Percentiles rank a stretch among this genome's conserved stretches.
These are phyloP conservation scores for Chelon labrosus DNA, from an alignment of 2,797 vertebrate species.

Conservation along the genomic window DNA sequence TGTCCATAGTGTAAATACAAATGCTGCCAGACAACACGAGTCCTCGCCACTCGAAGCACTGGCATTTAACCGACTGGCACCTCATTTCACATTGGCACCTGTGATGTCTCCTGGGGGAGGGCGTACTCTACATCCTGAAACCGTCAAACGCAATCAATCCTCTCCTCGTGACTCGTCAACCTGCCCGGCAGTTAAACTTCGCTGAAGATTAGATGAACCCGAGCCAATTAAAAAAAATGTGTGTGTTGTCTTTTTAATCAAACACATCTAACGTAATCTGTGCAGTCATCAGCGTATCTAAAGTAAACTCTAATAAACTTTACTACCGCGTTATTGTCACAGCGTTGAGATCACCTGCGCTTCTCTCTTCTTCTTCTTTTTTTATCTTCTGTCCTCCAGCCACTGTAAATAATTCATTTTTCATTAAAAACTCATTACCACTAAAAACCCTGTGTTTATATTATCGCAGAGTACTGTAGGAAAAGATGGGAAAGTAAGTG, in stretches of 20 bases:
- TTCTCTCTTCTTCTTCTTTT: slow-evolving; percentile 50
- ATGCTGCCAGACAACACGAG: slow-evolving; percentile 25
- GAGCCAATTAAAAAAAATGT: slow-evolving; percentile 25
- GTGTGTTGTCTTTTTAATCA: neutral
- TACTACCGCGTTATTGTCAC: slow-evolving; percentile 41
- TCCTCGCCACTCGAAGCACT: slow-evolving; percentile 22
- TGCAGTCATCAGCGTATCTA: slow-evolving; percentile 23
- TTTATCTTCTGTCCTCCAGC: slow-evolving; percentile 68
- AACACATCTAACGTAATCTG: slow-evolving; percentile 18
- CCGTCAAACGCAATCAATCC: slow-evolving; percentile 41
- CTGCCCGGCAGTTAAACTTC: slow-evolving; percentile 37
- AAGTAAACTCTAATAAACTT: slow-evolving; percentile 65
- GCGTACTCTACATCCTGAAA: slow-evolving; percentile 23
- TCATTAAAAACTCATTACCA: slow-evolving; percentile 86
- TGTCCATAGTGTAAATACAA: neutral
- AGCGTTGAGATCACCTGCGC: slow-evolving; percentile 67
- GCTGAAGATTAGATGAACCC: slow-evolving; percentile 12
- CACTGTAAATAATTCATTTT: slow-evolving; percentile 85
- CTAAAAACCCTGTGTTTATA: slow-evolving; percentile 80
- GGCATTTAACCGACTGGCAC: slow-evolving; percentile 38
- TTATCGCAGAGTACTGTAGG: slow-evolving; percentile 60
- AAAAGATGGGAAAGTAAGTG: slow-evolving; percentile 32
- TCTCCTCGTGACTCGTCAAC: slow-evolving; percentile 17
- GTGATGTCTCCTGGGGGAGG: slow-evolving; percentile 30
- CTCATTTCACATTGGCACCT: slow-evolving; percentile 43